Evolutionary conservation across 2,888 invertebrate species (phyloP).

Genomic region (Meganola albula): DNA sequence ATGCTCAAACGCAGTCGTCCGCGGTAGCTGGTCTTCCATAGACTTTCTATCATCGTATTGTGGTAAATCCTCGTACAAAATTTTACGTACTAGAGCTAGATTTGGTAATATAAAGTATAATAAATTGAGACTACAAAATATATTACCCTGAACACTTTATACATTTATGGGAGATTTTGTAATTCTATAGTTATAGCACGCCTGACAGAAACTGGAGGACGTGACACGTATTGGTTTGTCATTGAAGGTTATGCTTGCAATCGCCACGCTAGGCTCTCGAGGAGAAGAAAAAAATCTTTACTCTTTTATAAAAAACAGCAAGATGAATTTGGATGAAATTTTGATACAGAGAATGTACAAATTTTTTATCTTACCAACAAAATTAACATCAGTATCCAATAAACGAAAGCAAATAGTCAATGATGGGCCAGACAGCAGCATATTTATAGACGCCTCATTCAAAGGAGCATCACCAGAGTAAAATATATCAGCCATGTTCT

Average conservation of each 20-base stretch:
- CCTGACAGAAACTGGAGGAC: too few relatives aligned
- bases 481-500: conserved; percentile 47
- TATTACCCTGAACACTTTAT: too few relatives aligned
- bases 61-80: conserved; percentile 55
- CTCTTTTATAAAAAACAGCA: too few relatives aligned
- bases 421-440: conserved; percentile 44
- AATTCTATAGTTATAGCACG: too few relatives aligned
- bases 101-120: neutral
- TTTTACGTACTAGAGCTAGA: conserved; percentile 52
- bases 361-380: conserved; percentile 61
- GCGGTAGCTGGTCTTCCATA: conserved; percentile 25
- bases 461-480: conserved; percentile 58
- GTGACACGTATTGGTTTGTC: too few relatives aligned
- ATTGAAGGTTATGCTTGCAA: too few relatives aligned
- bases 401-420: conserved; percentile 58
- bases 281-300: too few relatives aligned
- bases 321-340: too few relatives aligned
- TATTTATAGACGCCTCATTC: conserved; percentile 57
- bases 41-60: conserved; percentile 39
- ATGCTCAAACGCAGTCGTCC: conserved; percentile 49
- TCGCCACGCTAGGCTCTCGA: too few relatives aligned
- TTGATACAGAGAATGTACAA: too few relatives aligned
- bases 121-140: too few relatives aligned
- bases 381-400: conserved; percentile 48
- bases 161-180: too few relatives aligned